Conservation (phyloP, 2,113 vertebrate genomes). For the Oncorhynchus keta region DNA sequence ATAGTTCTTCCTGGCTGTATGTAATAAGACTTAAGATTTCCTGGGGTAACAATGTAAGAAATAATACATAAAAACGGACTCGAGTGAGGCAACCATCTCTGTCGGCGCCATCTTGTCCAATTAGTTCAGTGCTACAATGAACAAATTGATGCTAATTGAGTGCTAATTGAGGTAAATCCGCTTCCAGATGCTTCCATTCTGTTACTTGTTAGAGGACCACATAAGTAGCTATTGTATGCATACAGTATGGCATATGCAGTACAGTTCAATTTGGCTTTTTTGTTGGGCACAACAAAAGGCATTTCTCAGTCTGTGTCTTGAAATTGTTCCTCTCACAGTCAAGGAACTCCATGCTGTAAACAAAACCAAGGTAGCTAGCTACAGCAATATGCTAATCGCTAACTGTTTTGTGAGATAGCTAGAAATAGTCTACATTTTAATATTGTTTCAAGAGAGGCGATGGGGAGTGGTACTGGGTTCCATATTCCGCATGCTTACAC, state of each 20-base stretch:
- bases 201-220: slow-evolving; percentile 33
- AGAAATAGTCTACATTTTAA: slow-evolving; percentile 35
- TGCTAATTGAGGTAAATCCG: slow-evolving; percentile 49
- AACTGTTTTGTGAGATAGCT: slow-evolving; percentile 27
- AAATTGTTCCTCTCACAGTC: background rate
- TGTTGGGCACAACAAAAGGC: background rate
- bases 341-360: slow-evolving; percentile 35
- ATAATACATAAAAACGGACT: too few species aligned
- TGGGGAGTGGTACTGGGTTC: slow-evolving; percentile 40
- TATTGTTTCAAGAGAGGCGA: slow-evolving; percentile 47
- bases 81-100: too few species aligned
- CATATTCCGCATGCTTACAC: slow-evolving; percentile 28
- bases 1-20: too few species aligned
- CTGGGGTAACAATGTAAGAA: too few species aligned
- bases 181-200: slow-evolving; percentile 42
- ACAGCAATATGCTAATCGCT: slow-evolving; percentile 1
- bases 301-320: slow-evolving; percentile 7
- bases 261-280: slow-evolving; percentile 17
- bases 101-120: too few species aligned
- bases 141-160: slow-evolving; percentile 14
- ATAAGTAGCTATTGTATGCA: slow-evolving; percentile 25
- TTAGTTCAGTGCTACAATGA: too few species aligned
- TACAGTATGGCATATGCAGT: slow-evolving; percentile 18
- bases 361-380: slow-evolving; percentile 1
- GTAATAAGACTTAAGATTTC: too few species aligned